phyloP scores from a whole-genome alignment of 2,888 invertebrate genomes.

The Chouioia cunea region DNA sequence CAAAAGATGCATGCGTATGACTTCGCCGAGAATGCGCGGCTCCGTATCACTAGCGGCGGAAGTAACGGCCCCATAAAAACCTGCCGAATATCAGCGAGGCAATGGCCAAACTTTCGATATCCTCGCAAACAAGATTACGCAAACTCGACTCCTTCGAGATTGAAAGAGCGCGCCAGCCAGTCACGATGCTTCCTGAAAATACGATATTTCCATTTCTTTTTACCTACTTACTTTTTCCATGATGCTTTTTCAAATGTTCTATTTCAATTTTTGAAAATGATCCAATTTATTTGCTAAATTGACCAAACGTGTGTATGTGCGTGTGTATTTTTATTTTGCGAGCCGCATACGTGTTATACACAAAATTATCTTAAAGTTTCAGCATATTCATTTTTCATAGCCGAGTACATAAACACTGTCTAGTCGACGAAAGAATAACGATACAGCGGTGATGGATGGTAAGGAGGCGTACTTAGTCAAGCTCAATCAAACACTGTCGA shows the following conservation, averaged over 20 bases:
- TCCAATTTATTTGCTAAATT: too few species aligned
- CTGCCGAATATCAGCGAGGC: slow-evolving; percentile 56
- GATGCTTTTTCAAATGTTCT: too few species aligned
- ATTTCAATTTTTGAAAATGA: too few species aligned
- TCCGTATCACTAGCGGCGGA: slow-evolving; percentile 55
- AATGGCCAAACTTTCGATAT: slow-evolving; percentile 60
- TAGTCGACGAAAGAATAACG: slow-evolving; percentile 10
- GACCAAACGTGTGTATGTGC: too few species aligned
- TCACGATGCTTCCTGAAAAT: slow-evolving; percentile 5
- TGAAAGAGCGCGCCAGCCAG: slow-evolving; percentile 35
- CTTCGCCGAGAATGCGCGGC: slow-evolving; percentile 41
- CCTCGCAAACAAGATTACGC: slow-evolving; percentile 56
- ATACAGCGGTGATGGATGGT: slow-evolving; percentile 40
- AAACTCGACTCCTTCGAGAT: slow-evolving; percentile 46
- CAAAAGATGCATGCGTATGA: slow-evolving; percentile 43
- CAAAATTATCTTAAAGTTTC: too few species aligned
- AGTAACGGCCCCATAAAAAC: slow-evolving; percentile 65
- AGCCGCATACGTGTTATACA: too few species aligned
- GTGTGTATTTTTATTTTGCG: too few species aligned
- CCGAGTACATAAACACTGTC: background rate
- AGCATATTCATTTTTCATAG: slow-evolving; percentile 36
- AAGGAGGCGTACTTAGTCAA: slow-evolving; percentile 14
- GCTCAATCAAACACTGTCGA: slow-evolving; percentile 39
- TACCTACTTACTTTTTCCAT: background rate
- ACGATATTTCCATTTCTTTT: slow-evolving; percentile 22